Evolutionary conservation across 2,113 vertebrate genomes (phyloP).

Genomic region (Centrocercus urophasianus): DNA sequence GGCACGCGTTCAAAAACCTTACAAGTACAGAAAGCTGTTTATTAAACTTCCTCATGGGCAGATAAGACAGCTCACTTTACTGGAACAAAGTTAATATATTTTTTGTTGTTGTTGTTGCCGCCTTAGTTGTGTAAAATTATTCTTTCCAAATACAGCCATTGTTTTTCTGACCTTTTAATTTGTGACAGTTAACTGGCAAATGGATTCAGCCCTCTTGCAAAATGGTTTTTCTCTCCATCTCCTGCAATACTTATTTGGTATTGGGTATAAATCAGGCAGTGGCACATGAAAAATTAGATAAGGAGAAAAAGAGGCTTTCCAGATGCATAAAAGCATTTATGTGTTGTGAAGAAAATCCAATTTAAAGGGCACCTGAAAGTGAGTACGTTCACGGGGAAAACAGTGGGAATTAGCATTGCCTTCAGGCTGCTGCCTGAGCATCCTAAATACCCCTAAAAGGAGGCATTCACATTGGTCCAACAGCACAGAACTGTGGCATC

Average conservation of each 20-base stretch:
- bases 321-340: background rate
- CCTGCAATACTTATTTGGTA: background rate
- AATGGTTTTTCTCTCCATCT: background rate
- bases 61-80: background rate
- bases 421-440: background rate
- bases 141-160: slow-evolving; percentile 19
- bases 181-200: background rate
- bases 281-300: background rate
- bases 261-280: background rate
- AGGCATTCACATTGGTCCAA: background rate
- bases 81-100: background rate
- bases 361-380: background rate
- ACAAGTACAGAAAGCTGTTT: slow-evolving; percentile 1
- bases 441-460: background rate
- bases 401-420: background rate
- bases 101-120: background rate
- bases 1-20: background rate
- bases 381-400: rapidly evolving
- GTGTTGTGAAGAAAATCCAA: background rate
- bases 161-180: slow-evolving; percentile 42
- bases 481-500: background rate
- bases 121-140: background rate
- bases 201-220: background rate
- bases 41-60: slow-evolving; percentile 1
- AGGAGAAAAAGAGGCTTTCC: background rate